Evolutionary conservation across 2,888 invertebrate species (phyloP).

Genomic region (Pseudococcus jackbeardsleyi): DNA sequence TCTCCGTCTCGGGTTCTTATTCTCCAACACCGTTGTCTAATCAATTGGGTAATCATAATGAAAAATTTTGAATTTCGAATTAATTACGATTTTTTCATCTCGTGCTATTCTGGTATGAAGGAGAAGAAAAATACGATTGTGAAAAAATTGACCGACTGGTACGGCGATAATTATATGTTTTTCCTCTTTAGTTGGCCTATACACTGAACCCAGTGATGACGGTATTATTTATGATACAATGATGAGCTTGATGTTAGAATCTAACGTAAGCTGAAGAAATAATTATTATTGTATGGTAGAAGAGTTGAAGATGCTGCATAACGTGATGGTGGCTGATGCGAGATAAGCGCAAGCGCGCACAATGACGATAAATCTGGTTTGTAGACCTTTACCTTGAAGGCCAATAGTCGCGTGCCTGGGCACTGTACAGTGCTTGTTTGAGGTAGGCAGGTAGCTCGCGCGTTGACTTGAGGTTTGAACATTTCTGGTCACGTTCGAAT

Average conservation of each 20-base stretch:
- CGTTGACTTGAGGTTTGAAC: not conserved
- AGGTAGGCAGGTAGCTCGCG: conserved; percentile 32
- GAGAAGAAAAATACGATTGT: not conserved
- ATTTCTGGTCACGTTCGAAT: conserved; percentile 40
- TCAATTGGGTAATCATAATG: not conserved
- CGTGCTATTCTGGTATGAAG: not conserved
- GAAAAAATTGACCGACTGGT: not conserved
- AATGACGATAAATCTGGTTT: conserved; percentile 50
- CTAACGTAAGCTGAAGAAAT: not conserved
- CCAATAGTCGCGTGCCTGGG: conserved; percentile 41
- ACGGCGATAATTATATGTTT: not conserved
- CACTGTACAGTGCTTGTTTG: not conserved
- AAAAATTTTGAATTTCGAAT: too few relatives aligned
- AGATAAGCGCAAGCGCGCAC: conserved; percentile 13
- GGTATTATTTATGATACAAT: conserved; percentile 35
- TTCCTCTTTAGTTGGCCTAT: not conserved
- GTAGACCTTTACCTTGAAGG: conserved; percentile 44
- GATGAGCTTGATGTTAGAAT: not conserved
- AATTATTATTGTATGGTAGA: not conserved
- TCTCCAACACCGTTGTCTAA: too few relatives aligned
- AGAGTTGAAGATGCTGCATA: not conserved
- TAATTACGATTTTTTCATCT: not conserved
- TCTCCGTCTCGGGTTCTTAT: too few relatives aligned
- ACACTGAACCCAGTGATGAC: not conserved
- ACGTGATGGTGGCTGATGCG: conserved; percentile 5